A percentile compares a stretch with the other conserved stretches of the same genome.
Conservation (phyloP, 2,888 invertebrate species). For the Philereme vetulata region DNA sequence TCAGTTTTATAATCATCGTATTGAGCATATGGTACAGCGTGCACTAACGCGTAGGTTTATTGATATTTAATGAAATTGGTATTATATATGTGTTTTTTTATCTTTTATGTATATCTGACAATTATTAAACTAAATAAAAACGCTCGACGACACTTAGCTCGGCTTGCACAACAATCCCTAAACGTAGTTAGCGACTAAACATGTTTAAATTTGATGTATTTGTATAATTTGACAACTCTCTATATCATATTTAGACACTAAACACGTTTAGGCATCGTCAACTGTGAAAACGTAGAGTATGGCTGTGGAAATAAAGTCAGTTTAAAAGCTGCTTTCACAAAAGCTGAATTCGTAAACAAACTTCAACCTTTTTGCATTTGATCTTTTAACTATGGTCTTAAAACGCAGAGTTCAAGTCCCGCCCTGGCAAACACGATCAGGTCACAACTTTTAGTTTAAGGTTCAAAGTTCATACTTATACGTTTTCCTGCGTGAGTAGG, state of each 20-base stretch:
- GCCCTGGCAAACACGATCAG: constrained; percentile 1
- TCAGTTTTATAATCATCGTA: neutral
- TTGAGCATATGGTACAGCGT: neutral
- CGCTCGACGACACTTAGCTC: too few relatives aligned
- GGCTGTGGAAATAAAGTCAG: neutral
- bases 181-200: too few relatives aligned
- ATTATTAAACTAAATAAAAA: too few relatives aligned
- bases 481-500: constrained; percentile 5
- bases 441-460: constrained; percentile 5
- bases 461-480: constrained; percentile 19
- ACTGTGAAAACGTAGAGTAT: constrained; percentile 12
- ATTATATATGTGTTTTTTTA: too few relatives aligned
- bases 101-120: too few relatives aligned
- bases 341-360: constrained; percentile 1
- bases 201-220: too few relatives aligned
- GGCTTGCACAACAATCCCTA: too few relatives aligned
- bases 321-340: constrained; percentile 9
- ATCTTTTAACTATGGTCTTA: constrained; percentile 15
- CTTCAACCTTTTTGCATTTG: constrained; percentile 6
- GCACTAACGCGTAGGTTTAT: too few relatives aligned
- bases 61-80: too few relatives aligned
- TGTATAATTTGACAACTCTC: too few relatives aligned
- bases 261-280: neutral
- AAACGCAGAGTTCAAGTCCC: constrained; percentile 5
- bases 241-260: too few relatives aligned